Conservation (phyloP, 2,113 vertebrate species). For the Ia io region DNA sequence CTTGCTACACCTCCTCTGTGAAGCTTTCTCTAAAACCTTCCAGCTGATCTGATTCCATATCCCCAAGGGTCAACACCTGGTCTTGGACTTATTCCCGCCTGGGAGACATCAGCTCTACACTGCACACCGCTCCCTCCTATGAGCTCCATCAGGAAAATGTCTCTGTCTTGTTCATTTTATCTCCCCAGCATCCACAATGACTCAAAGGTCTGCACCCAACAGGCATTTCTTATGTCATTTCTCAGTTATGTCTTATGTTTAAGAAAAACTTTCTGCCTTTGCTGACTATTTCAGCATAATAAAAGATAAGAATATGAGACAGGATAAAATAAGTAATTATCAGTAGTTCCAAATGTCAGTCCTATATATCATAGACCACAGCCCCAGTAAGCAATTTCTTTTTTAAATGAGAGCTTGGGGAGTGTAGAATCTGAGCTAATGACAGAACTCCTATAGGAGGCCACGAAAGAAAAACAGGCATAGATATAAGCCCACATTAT, state of each 20-base stretch:
- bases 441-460: background rate
- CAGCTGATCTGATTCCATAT: background rate
- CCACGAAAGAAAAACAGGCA: background rate
- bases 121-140: too few species aligned
- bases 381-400: background rate
- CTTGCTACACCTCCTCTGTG: background rate
- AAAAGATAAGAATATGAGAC: background rate
- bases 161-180: background rate
- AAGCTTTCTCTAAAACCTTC: background rate
- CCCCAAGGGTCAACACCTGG: accelerated
- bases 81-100: background rate
- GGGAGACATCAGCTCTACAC: background rate
- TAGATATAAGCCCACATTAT: background rate
- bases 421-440: background rate
- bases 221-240: background rate
- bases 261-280: background rate
- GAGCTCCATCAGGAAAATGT: background rate
- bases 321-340: background rate
- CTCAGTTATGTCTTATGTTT: background rate
- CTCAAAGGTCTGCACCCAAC: background rate
- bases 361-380: background rate
- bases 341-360: background rate
- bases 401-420: background rate
- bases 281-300: background rate
- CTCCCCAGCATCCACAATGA: background rate